Evolutionary conservation across 2,888 invertebrate species (phyloP), one percentile per base, ranked within the genome.

Genomic region (Didymodactylos carnosus): DNA sequence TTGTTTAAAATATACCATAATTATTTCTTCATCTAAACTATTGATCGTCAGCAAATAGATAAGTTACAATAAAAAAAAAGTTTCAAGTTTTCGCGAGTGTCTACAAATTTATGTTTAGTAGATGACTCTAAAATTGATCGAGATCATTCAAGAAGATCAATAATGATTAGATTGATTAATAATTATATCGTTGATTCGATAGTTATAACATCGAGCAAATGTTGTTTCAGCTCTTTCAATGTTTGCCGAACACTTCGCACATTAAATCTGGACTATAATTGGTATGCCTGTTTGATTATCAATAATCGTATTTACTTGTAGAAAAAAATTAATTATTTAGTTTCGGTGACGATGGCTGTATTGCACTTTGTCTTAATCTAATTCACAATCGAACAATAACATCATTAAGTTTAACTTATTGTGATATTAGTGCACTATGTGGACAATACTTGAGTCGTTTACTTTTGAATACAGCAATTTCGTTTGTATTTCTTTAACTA

Each of bases 331-430:
- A 43, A 69, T 16, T 25, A 3, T 23, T n/a, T 43, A 82, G 82
- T 73, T 82, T 83, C 78, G 81, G 82, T 23, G 82, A 83, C 76
- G 80, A 80, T 74, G 82, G 82, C 1, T 80, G 80, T 75, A 75
- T 76, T 39, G 77, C 79, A 51, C 75, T 83, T 49, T 81, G 81
- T 78, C 76, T 77, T 49, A 82, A 82, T 49, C 76, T 83, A 39
- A 76, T 76, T 14, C 77, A 77, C 19, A 83, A 81, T 76, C 77
- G 72, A 6, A 79, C 79, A 8, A 72, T 83, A 53, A 73, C 80
- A 39, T 79, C 80, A 16, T 76, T 83, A 19, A 82, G 82, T 76
- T 76, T 83, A 73, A 80, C 79, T 75, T 82, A 79, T 77, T 83
- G 83, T 78, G 79, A 79, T 69, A 78, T 83, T 0, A 78, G 78